Percentiles rank a stretch among this genome's conserved stretches.
These are phyloP conservation scores for Hyposoter dolosus DNA, from an alignment of 2,888 invertebrate genomes.

Conservation along the genomic window DNA sequence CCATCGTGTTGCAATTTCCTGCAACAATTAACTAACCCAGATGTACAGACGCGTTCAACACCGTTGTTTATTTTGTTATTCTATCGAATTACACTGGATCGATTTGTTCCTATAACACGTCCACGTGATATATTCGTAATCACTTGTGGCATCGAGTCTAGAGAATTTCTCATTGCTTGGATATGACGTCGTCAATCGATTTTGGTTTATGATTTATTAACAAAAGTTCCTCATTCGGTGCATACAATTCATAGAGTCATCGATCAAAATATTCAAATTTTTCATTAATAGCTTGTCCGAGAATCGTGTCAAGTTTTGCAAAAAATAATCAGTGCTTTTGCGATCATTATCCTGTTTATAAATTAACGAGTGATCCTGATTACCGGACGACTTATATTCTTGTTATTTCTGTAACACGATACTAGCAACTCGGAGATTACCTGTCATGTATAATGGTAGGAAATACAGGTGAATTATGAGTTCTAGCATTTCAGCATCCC, in stretches of 20 bases:
- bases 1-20: constrained; percentile 36
- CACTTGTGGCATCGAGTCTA: neutral
- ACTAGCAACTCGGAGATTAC: constrained; percentile 4
- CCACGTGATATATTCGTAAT: neutral
- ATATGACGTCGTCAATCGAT: neutral
- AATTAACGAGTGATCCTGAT: neutral
- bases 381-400: neutral
- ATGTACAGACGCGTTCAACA: neutral
- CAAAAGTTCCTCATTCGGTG: neutral
- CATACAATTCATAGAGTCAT: neutral
- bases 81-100: constrained; percentile 8
- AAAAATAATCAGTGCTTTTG: neutral
- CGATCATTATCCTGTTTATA: neutral
- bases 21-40: constrained; percentile 29
- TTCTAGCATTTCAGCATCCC: constrained; percentile 12
- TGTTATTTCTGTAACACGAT: constrained; percentile 3
- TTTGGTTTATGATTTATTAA: neutral
- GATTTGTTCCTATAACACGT: neutral
- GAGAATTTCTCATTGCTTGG: neutral
- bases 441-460: constrained; percentile 19
- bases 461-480: constrained; percentile 21
- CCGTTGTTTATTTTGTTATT: constrained; percentile 8
- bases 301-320: neutral
- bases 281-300: neutral
- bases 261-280: neutral